A percentile compares a stretch with the other conserved stretches of the same genome.
These are phyloP conservation scores for Arctia plantaginis DNA, from an alignment of 2,888 invertebrate species.

Conservation along the genomic window DNA sequence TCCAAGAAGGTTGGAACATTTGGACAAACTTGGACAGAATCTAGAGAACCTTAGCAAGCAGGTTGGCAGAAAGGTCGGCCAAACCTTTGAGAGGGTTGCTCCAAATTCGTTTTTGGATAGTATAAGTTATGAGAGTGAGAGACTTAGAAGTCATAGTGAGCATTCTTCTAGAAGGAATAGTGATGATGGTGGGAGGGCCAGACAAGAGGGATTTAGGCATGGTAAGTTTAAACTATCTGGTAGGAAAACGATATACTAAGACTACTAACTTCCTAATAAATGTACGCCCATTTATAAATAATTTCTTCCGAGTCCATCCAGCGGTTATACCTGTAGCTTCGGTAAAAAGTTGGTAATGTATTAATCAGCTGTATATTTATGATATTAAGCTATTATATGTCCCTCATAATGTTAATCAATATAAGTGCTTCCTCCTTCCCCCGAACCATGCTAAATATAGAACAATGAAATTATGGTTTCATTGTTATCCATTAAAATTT, in stretches of 20 bases:
- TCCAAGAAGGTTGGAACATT: slow-evolving; percentile 54
- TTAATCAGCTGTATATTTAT: background rate
- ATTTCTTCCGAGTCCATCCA: too few species aligned
- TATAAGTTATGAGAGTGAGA: slow-evolving; percentile 76
- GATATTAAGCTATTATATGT: background rate
- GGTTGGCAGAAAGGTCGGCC: slow-evolving; percentile 53
- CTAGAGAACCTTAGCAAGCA: slow-evolving; percentile 48
- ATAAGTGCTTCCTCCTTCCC: background rate
- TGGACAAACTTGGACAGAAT: slow-evolving; percentile 47
- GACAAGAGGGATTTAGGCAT: slow-evolving; percentile 64
- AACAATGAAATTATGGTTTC: background rate
- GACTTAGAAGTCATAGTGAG: slow-evolving; percentile 70
- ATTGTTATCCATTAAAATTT: background rate
- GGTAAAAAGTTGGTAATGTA: background rate
- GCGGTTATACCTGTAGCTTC: background rate
- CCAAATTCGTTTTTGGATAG: slow-evolving; percentile 61
- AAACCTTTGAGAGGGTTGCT: slow-evolving; percentile 55
- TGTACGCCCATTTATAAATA: too few species aligned
- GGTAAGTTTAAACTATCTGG: slow-evolving; percentile 55
- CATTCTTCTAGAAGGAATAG: slow-evolving; percentile 79
- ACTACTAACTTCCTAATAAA: too few species aligned
- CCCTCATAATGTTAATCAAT: background rate
- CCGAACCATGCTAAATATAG: background rate
- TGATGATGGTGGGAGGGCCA: slow-evolving; percentile 69
- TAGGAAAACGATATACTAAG: background rate